These are phyloP conservation scores for Tolmerus cingulatus DNA, from an alignment of 2,888 invertebrate genomes.

Conservation along the genomic window DNA sequence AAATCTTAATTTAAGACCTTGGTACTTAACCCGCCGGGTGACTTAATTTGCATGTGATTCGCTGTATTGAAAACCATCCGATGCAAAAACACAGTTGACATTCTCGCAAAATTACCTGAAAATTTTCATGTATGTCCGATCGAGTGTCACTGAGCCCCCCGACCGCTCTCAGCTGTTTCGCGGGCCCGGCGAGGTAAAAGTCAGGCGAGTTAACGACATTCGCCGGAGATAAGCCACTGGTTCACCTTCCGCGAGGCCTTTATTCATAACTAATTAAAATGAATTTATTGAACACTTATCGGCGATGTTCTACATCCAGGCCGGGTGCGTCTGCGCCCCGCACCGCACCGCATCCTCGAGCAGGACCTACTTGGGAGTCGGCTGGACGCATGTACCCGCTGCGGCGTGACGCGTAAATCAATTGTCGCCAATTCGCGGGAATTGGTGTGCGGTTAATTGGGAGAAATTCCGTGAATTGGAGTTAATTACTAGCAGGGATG, in stretches of 20 bases:
- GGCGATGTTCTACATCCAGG: constrained; percentile 5
- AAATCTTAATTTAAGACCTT: not conserved
- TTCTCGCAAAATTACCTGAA: constrained; percentile 13
- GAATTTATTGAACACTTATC: constrained; percentile 34
- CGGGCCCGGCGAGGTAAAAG: not conserved
- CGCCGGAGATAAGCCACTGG: not conserved
- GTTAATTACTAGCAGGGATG: not conserved
- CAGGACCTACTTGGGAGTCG: not conserved
- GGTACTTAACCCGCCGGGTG: not conserved
- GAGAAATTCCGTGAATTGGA: constrained; percentile 8
- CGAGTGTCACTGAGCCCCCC: not conserved
- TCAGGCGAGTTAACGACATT: not conserved
- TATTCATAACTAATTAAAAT: constrained; percentile 30
- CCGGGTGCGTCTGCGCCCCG: not conserved
- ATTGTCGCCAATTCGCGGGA: constrained; percentile 7
- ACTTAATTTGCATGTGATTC: not conserved
- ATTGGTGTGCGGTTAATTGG: constrained; percentile 7
- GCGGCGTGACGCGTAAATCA: not conserved
- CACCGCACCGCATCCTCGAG: not conserved
- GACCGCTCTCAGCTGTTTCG: not conserved
- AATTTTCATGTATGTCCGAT: not conserved
- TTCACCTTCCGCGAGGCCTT: constrained; percentile 21
- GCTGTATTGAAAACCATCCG: not conserved
- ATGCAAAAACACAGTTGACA: not conserved
- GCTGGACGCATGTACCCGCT: not conserved